These are phyloP conservation scores for Plotosus lineatus DNA, from an alignment of 2,113 vertebrate genomes.

Conservation along the genomic window DNA sequence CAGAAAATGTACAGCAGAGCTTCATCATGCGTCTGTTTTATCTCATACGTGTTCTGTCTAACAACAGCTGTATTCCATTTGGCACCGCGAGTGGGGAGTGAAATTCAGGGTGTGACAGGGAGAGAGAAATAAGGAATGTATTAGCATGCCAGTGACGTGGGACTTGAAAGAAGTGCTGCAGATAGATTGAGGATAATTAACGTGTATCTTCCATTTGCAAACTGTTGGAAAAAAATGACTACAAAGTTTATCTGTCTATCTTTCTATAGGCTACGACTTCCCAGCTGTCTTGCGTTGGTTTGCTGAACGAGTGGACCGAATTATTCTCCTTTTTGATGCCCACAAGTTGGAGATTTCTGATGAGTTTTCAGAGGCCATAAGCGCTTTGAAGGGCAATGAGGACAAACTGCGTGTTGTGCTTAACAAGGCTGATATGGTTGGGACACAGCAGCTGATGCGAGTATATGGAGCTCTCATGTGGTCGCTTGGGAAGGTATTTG, in stretches of 20 bases:
- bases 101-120: conserved; percentile 28
- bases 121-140: conserved; percentile 39
- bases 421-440: conserved; percentile 94
- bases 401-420: conserved; percentile 94
- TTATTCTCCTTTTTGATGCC: conserved; percentile 90
- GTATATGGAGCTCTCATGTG: conserved; percentile 95
- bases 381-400: conserved; percentile 86
- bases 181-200: not conserved
- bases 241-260: not conserved
- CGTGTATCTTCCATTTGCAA: not conserved
- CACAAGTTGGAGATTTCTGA: conserved; percentile 95
- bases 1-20: not conserved
- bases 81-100: conserved; percentile 6
- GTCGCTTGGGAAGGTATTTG: conserved; percentile 90
- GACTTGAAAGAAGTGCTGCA: not conserved
- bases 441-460: conserved; percentile 92
- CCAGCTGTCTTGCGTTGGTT: conserved; percentile 91
- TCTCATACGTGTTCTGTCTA: conserved; percentile 24
- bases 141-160: not conserved
- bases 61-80: conserved; percentile 18
- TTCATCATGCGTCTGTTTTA: not conserved
- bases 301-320: conserved; percentile 88
- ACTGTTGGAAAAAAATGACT: not conserved
- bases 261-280: conserved; percentile 84
- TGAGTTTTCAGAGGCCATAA: conserved; percentile 89